Base-by-base conservation (phyloP, 92 coral and sea anemone species). In the Metridium senile region DNA sequence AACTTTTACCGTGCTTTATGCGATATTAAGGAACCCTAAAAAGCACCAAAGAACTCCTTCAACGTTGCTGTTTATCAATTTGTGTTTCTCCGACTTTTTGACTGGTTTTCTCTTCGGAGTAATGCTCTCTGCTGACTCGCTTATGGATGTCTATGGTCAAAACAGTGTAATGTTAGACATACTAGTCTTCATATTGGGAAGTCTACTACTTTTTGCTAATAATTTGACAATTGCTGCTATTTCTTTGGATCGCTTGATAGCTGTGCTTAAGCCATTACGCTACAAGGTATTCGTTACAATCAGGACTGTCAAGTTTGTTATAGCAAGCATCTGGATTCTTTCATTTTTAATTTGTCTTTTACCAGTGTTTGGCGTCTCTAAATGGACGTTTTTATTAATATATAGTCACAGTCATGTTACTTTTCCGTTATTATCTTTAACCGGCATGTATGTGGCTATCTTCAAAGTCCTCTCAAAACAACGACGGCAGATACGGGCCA, bases 371-470 rank as follows among this genome's bases (percentile, higher is more conserved):
- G 62, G 62, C 33, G 84, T 86, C 26, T 86, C 90, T 0, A 72
- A 35, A 25, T 51, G 63, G 57, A 62, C 66, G 2, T 54, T 86
- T 33, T 33, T 45, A 1, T 35, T 86, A 11, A 59, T 71, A 11
- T 81, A 81, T 70, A 75, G 86, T 46, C 82, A 86, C 47, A 76
- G 83, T 0, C 82, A 86, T 51, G 90, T 72, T 19, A 74, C 90
- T 7, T 22, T 86, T 0, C 90, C 90, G 0, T 30, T 66, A 0
- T 9, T 86, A 8, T n/a, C 66, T 66, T 23, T 86, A 11, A 86
- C 90, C 7, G 78, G 78, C 19, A 53, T 86, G 58, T 86, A 76
- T 62, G 11, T 51, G 21, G 57, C 66, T n/a, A 74, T 86, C 11
- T 73, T 73, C 21, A 32, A 46, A 58, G 56, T 45, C 34, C 35